These are phyloP conservation scores for Phoenicopterus ruber DNA, from an alignment of 2,113 vertebrate species.

Conservation along the genomic window DNA sequence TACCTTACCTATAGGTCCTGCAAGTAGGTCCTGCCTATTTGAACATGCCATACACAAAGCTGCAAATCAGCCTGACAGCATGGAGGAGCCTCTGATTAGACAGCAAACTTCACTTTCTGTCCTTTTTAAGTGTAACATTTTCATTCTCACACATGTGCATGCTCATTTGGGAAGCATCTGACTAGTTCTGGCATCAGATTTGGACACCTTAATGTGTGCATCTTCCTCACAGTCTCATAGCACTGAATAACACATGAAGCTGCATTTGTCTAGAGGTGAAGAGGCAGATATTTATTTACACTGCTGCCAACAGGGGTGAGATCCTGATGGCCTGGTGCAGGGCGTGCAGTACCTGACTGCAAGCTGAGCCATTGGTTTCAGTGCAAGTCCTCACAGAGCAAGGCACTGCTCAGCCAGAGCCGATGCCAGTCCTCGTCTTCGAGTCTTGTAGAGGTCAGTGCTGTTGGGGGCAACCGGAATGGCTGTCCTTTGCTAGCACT, in stretches of 20 bases:
- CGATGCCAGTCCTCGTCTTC: fast-evolving
- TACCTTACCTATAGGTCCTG: too few relatives aligned
- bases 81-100: slow-evolving; percentile 11
- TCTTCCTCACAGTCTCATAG: slow-evolving; percentile 28
- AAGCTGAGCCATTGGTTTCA: not conserved
- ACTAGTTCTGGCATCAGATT: slow-evolving; percentile 51
- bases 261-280: slow-evolving; percentile 16
- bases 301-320: not conserved
- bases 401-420: not conserved
- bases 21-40: not conserved
- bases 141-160: slow-evolving; percentile 47
- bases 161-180: slow-evolving; percentile 58
- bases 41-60: not conserved
- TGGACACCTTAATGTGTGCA: slow-evolving; percentile 42
- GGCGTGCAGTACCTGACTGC: not conserved
- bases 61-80: not conserved
- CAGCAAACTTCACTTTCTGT: slow-evolving; percentile 51
- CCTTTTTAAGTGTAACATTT: slow-evolving; percentile 52
- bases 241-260: slow-evolving; percentile 52
- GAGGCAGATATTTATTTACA: not conserved
- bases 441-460: not conserved
- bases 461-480: not conserved
- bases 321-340: not conserved
- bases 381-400: not conserved
- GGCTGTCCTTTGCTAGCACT: not conserved